Evolutionary conservation across 2,797 vertebrate species (phyloP), one percentile per base, ranked within the genome.

Genomic region (Helostoma temminkii): DNA sequence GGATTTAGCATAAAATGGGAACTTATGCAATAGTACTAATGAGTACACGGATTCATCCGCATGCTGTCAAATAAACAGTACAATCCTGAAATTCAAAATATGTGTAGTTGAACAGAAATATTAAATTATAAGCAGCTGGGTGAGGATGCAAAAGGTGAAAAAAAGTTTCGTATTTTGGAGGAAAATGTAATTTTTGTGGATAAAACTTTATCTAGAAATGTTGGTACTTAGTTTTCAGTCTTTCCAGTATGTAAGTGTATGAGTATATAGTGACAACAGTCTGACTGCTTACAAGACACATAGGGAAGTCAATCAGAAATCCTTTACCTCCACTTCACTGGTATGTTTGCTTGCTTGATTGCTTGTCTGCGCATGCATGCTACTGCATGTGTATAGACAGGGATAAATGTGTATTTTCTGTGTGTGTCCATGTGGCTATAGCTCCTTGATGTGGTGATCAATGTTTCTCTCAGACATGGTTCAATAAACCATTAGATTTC

Each of bases 401-500:
- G 30, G 58, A 48, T 39, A 28, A 36, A 28, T 48, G 37, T 68
- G 37, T 68, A 43, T 67, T 37, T 53, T 42, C 39, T 71, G 53
- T 50, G 21, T 50, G 19, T 55, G 34, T 69, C 22, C 9, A 30
- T 76, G 60, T 65, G 76, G 22, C 76, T 58, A 67, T 62, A 74
- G 70, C 73, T 82, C 76, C 82, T 88, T 84, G 85, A 90, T 90
- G 78, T 15, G 1, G 66, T 88, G 87, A 88, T 91, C 89, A 88
- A 91, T 91, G 79, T 75, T 82, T 83, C 82, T 83, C 83, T 74
- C 69, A 83, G 73, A 72, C 48, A 48, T 30, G 45, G 88, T 76
- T 89, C 89, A 90, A 88, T 92, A 90, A 88, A 88, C 78, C 87
- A 78, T 88, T 88, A 84, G 71, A 87, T 79, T 83, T 49, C 49